Evolutionary conservation across 2,797 vertebrate genomes (phyloP), one percentile per base, ranked within the genome.

Genomic region (Meda fulgida): DNA sequence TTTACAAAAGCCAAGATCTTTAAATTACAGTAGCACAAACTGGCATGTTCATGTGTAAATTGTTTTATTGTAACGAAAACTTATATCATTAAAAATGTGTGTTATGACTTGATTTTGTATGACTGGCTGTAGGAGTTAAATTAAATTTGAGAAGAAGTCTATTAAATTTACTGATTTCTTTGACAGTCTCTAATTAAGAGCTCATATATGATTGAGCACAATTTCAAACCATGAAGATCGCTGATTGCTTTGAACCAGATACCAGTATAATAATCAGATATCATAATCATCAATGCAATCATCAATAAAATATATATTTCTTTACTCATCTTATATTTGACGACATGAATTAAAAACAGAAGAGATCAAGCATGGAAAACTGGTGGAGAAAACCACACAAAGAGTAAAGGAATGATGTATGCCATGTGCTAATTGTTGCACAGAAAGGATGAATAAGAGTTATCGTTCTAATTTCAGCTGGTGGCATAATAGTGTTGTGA

Each of bases 401-500:
- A 58, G 23, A 58, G 40, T 34, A 34, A 34, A 79, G 43, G 34
- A 79, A 79, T 79, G 0, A 89, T 75, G 67, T 84, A 84, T 89
- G 40, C 85, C 84, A 85, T 71, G 76, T 79, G 86, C 53, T 72
- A 84, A 88, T 87, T 88, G 88, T 92, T 88, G 79, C 14, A 21
- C 21, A 51, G 29, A 55, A 31, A n/a, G 14, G 63, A 81, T 86
- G 26, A 81, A 81, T 81, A 76, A 26, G 60, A 85, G 34, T 69
- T 38, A n/a, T 46, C 34, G 69, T 73, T 89, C 66, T 43, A 19
- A 58, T 77, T 86, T 86, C 16, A 71, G 78, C 83, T 84, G 34
- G 43, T 73, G 76, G 79, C 81, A 83, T 79, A 85, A 77, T 36
- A 29, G 53, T 69, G 63, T 63, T 87, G 84, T 36, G 78, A 66